These are phyloP conservation scores for Acleris sparsana DNA, from an alignment of 2,888 invertebrate genomes.

Conservation along the genomic window DNA sequence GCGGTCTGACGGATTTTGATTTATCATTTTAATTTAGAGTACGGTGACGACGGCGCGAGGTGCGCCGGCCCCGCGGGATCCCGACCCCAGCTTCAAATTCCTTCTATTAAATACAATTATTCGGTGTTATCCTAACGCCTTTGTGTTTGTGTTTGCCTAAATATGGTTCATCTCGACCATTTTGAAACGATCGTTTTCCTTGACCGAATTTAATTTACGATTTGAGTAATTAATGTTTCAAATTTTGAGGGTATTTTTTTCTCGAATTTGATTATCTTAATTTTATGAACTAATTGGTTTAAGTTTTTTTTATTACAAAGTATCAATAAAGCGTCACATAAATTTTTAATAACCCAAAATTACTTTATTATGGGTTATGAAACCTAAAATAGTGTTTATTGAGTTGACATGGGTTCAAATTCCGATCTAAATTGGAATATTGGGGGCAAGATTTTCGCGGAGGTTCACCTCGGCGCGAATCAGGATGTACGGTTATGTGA, in stretches of 20 bases:
- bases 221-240: too few species aligned
- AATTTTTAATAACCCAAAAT: too few species aligned
- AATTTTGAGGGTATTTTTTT: too few species aligned
- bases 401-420: too few species aligned
- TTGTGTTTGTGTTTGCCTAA: conserved; percentile 31
- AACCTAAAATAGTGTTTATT: too few species aligned
- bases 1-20: conserved; percentile 74
- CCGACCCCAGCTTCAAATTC: conserved; percentile 66
- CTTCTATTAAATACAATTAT: conserved; percentile 58
- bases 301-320: too few species aligned
- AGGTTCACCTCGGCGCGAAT: not conserved
- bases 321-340: too few species aligned
- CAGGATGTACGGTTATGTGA: conserved; percentile 51
- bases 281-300: too few species aligned
- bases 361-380: too few species aligned
- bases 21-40: conserved; percentile 80
- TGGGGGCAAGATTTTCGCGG: conserved; percentile 1
- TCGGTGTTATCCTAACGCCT: conserved; percentile 35
- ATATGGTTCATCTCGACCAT: conserved; percentile 21
- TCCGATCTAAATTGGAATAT: not conserved
- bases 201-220: not conserved
- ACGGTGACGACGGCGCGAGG: conserved; percentile 68
- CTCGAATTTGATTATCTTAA: too few species aligned
- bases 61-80: conserved; percentile 62
- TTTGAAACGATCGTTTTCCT: conserved; percentile 31